phyloP scores from a whole-genome alignment of 2,113 vertebrate species.

The Bungarus multicinctus region DNA sequence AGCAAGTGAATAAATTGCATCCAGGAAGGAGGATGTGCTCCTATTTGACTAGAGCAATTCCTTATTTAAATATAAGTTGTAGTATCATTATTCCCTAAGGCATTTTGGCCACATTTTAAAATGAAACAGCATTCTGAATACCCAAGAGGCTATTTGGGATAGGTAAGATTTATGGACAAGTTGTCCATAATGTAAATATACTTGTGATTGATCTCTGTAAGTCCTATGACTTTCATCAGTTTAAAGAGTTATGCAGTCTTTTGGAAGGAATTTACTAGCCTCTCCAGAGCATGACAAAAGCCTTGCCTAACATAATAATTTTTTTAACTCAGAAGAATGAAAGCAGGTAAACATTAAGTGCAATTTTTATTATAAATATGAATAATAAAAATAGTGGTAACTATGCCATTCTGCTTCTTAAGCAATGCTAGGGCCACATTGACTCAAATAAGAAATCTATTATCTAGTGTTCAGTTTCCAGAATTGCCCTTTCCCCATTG shows the following conservation, averaged over 20 bases:
- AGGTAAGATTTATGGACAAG: background rate
- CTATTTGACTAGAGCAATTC: background rate
- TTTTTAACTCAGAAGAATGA: background rate
- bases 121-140: background rate
- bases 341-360: background rate
- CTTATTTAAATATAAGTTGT: background rate
- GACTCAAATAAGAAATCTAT: background rate
- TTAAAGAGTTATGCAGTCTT: background rate
- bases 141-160: background rate
- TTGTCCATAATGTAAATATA: background rate
- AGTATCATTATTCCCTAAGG: background rate
- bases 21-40: background rate
- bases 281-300: background rate
- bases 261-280: background rate
- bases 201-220: background rate
- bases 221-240: background rate
- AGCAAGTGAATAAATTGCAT: background rate
- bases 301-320: background rate
- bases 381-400: background rate
- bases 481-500: background rate
- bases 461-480: background rate
- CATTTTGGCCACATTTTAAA: background rate
- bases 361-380: background rate
- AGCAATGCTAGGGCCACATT: background rate
- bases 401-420: background rate